These are phyloP conservation scores for Zootoca vivipara DNA, from an alignment of 2,113 vertebrate genomes.

Conservation along the genomic window DNA sequence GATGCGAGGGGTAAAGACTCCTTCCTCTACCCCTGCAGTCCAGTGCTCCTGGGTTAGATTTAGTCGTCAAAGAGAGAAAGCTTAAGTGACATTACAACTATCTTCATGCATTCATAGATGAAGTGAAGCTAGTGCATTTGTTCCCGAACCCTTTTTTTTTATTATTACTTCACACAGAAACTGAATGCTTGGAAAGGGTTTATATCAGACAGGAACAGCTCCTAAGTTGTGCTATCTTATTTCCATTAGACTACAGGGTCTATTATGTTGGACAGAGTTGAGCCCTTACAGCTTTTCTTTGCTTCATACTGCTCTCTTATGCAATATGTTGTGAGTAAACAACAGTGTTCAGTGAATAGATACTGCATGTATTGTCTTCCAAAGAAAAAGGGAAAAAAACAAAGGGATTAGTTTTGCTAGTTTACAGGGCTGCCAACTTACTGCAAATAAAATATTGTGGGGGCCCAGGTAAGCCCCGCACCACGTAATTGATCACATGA, in stretches of 20 bases:
- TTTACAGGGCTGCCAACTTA: no score
- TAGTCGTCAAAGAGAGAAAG: no score
- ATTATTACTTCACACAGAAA: not conserved
- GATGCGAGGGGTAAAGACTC: no score
- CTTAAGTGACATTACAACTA: no score
- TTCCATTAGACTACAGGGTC: not conserved
- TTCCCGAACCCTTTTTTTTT: not conserved
- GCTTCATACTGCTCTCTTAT: not conserved
- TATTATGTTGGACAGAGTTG: not conserved
- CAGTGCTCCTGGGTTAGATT: no score
- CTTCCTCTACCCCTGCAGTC: no score
- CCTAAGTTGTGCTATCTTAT: not conserved
- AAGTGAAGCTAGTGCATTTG: not conserved
- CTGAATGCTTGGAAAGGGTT: not conserved
- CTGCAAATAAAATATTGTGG: no score
- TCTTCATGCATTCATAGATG: not conserved
- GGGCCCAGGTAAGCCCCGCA: no score
- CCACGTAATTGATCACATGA: no score
- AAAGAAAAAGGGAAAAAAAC: not conserved
- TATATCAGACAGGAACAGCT: not conserved
- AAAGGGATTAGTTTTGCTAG: slow-evolving; percentile 20
- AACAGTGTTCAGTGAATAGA: fast-evolving
- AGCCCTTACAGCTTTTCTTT: not conserved
- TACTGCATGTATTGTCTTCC: slow-evolving; percentile 14
- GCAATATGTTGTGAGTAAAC: not conserved